Percentiles rank a stretch among this genome's conserved stretches.
Evolutionary conservation across 35 echinoderm and acorn worm genomes (phyloP).

Genomic region (Apostichopus californicus): DNA sequence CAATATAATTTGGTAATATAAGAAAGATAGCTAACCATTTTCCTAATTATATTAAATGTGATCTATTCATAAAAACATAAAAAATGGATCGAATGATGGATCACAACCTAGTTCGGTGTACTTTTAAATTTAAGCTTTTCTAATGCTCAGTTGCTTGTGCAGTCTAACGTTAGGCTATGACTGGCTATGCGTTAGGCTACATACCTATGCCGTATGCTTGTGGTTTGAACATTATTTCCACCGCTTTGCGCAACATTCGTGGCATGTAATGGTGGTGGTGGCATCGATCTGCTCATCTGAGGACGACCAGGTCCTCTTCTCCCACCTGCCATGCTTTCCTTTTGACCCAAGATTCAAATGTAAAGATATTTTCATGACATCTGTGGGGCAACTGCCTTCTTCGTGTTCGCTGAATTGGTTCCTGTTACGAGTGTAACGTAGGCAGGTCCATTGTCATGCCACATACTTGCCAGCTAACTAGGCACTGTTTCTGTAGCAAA

Average conservation of each 20-base stretch:
- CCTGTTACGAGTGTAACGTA: neutral
- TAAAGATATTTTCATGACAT: neutral
- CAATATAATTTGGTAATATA: too few relatives aligned
- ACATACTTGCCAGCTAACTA: neutral
- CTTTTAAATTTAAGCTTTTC: too few relatives aligned
- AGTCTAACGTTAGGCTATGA: too few relatives aligned
- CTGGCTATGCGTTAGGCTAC: too few relatives aligned
- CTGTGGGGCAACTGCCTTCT: neutral
- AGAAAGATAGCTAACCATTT: too few relatives aligned
- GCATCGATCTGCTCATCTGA: constrained; percentile 81
- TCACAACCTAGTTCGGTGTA: too few relatives aligned
- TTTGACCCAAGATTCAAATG: neutral
- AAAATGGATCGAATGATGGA: too few relatives aligned
- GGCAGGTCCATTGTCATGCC: neutral
- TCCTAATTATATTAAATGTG: too few relatives aligned
- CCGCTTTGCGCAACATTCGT: constrained; percentile 70
- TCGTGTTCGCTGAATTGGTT: neutral
- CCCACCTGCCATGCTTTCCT: constrained; percentile 72
- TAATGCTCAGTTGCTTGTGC: too few relatives aligned
- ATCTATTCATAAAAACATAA: too few relatives aligned
- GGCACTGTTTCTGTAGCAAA: neutral
- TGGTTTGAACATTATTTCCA: constrained; percentile 50
- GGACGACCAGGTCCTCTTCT: constrained; percentile 85
- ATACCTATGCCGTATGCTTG: constrained; percentile 73
- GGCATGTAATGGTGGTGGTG: constrained; percentile 88